phyloP scores from a whole-genome alignment of 2,888 invertebrate species.

The Blomia tropicalis region DNA sequence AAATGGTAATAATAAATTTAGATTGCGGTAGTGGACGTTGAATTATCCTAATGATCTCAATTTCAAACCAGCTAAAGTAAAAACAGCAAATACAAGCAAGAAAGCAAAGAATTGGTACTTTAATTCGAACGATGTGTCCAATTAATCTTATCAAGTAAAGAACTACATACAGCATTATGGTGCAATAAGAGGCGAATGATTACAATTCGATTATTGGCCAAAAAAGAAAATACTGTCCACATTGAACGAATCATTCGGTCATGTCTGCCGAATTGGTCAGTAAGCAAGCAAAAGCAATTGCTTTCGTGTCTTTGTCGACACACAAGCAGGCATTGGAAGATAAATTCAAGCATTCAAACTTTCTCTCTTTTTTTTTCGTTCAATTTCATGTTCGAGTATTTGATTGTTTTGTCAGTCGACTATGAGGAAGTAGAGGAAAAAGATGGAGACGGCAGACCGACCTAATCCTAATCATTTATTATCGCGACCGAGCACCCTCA shows the following conservation, averaged over 20 bases:
- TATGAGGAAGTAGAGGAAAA: too few species aligned
- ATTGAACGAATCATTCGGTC: not conserved
- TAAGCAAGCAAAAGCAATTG: too few species aligned
- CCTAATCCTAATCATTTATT: conserved; percentile 10
- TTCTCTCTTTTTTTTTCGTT: not conserved
- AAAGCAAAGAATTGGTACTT: too few species aligned
- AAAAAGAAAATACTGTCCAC: not conserved
- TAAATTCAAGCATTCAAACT: too few species aligned
- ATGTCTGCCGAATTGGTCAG: too few species aligned
- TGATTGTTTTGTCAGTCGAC: conserved; percentile 15
- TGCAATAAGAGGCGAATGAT: too few species aligned
- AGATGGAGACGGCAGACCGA: too few species aligned
- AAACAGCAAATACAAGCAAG: not conserved
- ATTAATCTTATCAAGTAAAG: conserved; percentile 8
- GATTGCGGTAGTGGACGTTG: too few species aligned
- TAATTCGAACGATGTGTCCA: conserved; percentile 7
- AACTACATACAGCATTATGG: not conserved
- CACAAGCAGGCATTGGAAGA: too few species aligned
- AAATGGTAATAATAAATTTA: conserved; percentile 11
- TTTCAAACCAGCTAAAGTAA: not conserved
- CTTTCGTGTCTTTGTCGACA: too few species aligned
- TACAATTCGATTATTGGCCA: conserved; percentile 1
- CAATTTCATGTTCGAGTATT: too few species aligned
- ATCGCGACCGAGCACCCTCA: conserved; percentile 9
- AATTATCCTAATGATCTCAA: conserved; percentile 7